Evolutionary conservation across 92 coral and sea anemone species (phyloP).

Genomic region (Montipora capitata): DNA sequence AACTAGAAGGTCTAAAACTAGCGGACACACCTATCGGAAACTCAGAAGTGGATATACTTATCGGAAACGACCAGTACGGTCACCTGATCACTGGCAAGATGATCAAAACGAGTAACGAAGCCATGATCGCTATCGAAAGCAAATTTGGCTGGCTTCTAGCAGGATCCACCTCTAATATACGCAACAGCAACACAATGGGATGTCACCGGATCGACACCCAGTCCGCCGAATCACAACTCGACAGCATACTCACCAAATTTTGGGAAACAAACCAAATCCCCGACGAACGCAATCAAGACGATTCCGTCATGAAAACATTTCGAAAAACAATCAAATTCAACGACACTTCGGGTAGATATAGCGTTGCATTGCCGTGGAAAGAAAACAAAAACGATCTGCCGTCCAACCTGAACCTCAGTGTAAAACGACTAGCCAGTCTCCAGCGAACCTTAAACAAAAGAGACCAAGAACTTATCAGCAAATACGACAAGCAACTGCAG

Average conservation of each 20-base stretch:
- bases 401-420: constrained; percentile 4
- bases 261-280: constrained; percentile 30
- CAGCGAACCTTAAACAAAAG: not conserved
- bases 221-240: not conserved
- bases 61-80: not conserved
- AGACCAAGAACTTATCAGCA: not conserved
- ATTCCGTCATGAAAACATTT: not conserved
- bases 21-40: constrained; percentile 12
- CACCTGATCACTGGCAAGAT: constrained; percentile 7
- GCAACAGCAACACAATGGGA: not conserved
- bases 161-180: not conserved
- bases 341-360: constrained; percentile 14
- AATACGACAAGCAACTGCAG: too few species aligned
- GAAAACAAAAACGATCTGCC: constrained; percentile 25
- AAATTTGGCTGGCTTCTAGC: constrained; percentile 23
- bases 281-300: too few species aligned
- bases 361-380: not conserved
- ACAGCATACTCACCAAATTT: constrained; percentile 16
- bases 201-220: not conserved
- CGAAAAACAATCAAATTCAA: constrained; percentile 14
- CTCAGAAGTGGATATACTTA: not conserved
- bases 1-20: constrained; percentile 10
- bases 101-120: constrained; percentile 17
- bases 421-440: too few species aligned
- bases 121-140: constrained; percentile 19